Base-by-base conservation (phyloP, 2,113 vertebrate species). In the Zapus hudsonius region DNA sequence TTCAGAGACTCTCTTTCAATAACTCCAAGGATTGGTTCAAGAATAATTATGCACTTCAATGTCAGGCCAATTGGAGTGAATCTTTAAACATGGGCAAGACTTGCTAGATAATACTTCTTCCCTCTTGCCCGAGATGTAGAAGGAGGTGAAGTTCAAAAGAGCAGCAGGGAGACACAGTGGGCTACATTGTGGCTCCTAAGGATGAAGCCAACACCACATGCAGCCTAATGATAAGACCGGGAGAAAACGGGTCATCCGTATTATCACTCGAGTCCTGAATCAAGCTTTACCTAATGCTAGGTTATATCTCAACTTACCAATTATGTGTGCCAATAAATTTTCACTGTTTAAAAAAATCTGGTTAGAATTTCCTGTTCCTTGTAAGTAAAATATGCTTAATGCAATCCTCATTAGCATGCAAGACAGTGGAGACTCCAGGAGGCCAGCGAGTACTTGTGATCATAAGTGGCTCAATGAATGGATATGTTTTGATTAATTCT, bases 401-500 rank as follows among this genome's bases (percentile, higher is more conserved):
- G 17, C 47, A 84, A 7, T 84, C 29, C 15, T 55, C 12, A 44
- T 93, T 67, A 92, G 94, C 73, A 87, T 25, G 55, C 7, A 79
- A 55, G n/a, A 87, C 66, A 80, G 15, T 63, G n/a, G 16, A 67
- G 73, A 52, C 52, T 81, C 55, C 42, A 59, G 66, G 47, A 94
- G 12, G 40, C 23, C 85, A 73, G 16, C 17, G 20, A 87, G 44
- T 19, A 81, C 73, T 78, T 69, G 59, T 61, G 52, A 89, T 96
- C 64, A 47, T 66, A 89, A 94, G 40, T 69, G 76, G 61, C 40
- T 87, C 85, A 52, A 20, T 52, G n/a, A 87, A 81, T 73, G 23
- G 55, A 20, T 75, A 84, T 27, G 11, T 87, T 96, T 87, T 80
- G 27, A 47, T 70, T 96, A 87, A 86, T 64, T 89, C 80, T 95